Evolutionary conservation across 2,888 invertebrate genomes (phyloP).

Genomic region (Malthinus seriepunctatus): DNA sequence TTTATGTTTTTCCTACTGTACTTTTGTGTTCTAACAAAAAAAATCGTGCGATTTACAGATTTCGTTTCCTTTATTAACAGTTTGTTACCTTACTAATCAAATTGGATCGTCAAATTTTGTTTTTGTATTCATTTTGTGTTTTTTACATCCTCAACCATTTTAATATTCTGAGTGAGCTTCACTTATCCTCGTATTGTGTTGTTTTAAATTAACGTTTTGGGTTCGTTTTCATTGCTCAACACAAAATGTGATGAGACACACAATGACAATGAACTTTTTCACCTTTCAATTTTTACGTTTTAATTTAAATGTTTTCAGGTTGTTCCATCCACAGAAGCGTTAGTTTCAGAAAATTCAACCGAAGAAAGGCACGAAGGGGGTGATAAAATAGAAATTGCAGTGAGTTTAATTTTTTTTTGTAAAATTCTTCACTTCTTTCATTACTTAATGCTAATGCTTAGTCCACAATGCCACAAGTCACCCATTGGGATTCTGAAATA

Average conservation of each 20-base stretch:
- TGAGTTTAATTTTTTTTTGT: slow-evolving; percentile 17
- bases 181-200: slow-evolving; percentile 19
- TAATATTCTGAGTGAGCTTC: slow-evolving; percentile 17
- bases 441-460: slow-evolving; percentile 2
- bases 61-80: slow-evolving; percentile 34
- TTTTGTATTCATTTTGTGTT: slow-evolving; percentile 22
- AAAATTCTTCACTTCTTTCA: slow-evolving; percentile 5
- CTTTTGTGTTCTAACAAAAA: slow-evolving; percentile 33
- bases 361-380: slow-evolving; percentile 36
- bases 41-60: slow-evolving; percentile 19
- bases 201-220: background rate
- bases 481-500: too few relatives aligned
- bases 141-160: slow-evolving; percentile 14
- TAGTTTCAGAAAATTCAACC: slow-evolving; percentile 33
- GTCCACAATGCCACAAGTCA: too few relatives aligned
- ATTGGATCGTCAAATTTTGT: slow-evolving; percentile 14
- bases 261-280: background rate
- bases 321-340: slow-evolving; percentile 27
- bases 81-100: slow-evolving; percentile 29
- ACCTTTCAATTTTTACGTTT: background rate
- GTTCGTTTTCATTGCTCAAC: background rate
- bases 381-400: slow-evolving; percentile 33
- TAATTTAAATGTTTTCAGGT: slow-evolving; percentile 31
- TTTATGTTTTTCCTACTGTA: slow-evolving; percentile 27
- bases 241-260: background rate